Evolutionary conservation across 2,113 vertebrate species (phyloP).

Genomic region (Argyrosomus japonicus): DNA sequence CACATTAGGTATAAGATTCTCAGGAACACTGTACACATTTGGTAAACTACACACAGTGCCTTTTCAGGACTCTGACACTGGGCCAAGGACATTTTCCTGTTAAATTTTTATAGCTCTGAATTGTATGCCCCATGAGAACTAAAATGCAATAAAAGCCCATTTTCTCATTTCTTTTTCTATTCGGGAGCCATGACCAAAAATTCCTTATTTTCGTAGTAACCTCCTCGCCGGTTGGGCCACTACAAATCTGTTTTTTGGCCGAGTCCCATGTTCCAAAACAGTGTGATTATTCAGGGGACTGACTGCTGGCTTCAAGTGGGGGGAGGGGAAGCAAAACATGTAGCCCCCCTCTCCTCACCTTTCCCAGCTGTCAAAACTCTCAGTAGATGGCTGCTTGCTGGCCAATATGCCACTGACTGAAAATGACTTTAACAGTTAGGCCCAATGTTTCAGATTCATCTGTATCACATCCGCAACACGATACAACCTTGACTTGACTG

Average conservation of each 20-base stretch:
- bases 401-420: slow-evolving; percentile 3
- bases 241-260: slow-evolving; percentile 57
- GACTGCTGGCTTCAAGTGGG: slow-evolving; percentile 31
- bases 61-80: background rate
- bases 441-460: background rate
- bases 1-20: background rate
- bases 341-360: slow-evolving; percentile 48
- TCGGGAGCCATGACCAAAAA: background rate
- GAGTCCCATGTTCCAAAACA: slow-evolving; percentile 67
- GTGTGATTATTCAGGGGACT: slow-evolving; percentile 61
- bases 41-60: background rate
- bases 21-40: background rate
- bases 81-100: slow-evolving; percentile 8
- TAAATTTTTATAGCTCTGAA: slow-evolving; percentile 14
- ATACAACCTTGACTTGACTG: background rate
- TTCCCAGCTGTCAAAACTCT: slow-evolving; percentile 69
- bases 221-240: slow-evolving; percentile 15
- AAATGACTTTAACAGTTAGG: background rate
- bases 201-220: slow-evolving; percentile 11
- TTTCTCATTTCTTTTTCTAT: slow-evolving; percentile 4
- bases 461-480: background rate
- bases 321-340: slow-evolving; percentile 64
- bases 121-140: background rate
- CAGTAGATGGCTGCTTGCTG: slow-evolving; percentile 5
- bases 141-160: slow-evolving; percentile 14